phyloP scores from a whole-genome alignment of 37 sponge, comb jelly and placozoan genomes.

The Ephydatia muelleri region DNA sequence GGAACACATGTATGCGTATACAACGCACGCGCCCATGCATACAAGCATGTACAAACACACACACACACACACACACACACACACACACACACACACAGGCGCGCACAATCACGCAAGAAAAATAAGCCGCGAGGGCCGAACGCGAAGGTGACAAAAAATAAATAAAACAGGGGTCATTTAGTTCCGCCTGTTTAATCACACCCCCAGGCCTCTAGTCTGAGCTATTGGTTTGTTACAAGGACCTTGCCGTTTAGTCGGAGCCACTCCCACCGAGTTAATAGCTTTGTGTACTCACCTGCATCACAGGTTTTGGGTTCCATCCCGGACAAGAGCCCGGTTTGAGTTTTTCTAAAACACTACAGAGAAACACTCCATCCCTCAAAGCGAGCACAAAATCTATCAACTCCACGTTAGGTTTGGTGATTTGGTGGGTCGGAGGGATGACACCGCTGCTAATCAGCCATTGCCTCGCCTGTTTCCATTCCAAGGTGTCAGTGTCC shows the following conservation, averaged over 20 bases:
- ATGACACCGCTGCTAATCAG: conserved; percentile 82
- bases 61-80: conserved; percentile 19
- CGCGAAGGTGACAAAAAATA: too few species aligned
- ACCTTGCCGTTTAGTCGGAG: not conserved
- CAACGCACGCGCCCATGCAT: too few species aligned
- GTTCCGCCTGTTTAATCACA: too few species aligned
- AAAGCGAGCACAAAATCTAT: conserved; percentile 86
- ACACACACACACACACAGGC: conserved; percentile 14
- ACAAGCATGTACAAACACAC: not conserved
- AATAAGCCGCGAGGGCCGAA: not conserved
- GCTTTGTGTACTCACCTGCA: conserved; percentile 57
- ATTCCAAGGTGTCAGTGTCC: conserved; percentile 46
- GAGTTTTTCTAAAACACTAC: conserved; percentile 57
- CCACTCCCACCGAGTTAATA: not conserved
- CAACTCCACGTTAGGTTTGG: conserved; percentile 79
- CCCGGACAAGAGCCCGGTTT: conserved; percentile 38
- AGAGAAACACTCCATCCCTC: conserved; percentile 87
- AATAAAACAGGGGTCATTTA: too few species aligned
- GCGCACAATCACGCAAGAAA: not conserved
- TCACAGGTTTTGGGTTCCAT: conserved; percentile 56
- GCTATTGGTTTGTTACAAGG: not conserved
- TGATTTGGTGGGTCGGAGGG: conserved; percentile 73
- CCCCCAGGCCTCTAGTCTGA: too few species aligned
- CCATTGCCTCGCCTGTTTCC: conserved; percentile 89
- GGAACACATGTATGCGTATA: too few species aligned